A percentile compares a stretch with the other conserved stretches of the same genome.
Evolutionary conservation across 2,888 invertebrate genomes (phyloP).

Genomic region (Pyrocoelia pectoralis): DNA sequence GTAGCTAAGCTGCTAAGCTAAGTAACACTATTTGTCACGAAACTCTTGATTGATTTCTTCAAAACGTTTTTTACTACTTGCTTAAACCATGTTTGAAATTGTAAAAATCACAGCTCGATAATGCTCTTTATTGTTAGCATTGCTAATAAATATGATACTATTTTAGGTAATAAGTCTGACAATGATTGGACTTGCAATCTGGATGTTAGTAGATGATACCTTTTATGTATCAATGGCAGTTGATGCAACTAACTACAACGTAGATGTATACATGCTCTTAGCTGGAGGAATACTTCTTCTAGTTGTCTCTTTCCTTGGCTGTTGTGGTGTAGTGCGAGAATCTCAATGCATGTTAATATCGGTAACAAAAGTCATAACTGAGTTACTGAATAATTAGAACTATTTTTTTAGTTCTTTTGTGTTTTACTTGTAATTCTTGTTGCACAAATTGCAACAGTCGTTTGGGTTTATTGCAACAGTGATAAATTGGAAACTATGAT

Average conservation of each 20-base stretch:
- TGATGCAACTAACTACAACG: slow-evolving; percentile 69
- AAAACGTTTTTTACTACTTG: no score
- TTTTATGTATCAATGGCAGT: slow-evolving; percentile 75
- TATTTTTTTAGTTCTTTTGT: slow-evolving; percentile 73
- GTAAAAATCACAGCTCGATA: no score
- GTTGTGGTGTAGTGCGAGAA: slow-evolving; percentile 82
- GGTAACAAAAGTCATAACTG: slow-evolving; percentile 62
- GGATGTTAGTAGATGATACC: slow-evolving; percentile 80
- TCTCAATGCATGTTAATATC: slow-evolving; percentile 79
- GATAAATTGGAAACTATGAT: slow-evolving; percentile 72
- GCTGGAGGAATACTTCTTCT: slow-evolving; percentile 76
- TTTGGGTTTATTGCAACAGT: slow-evolving; percentile 78
- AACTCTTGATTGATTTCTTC: no score
- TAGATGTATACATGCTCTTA: slow-evolving; percentile 76
- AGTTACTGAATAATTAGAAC: background rate
- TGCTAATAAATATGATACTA: background rate
- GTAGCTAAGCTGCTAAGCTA: no score
- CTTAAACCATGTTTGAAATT: no score
- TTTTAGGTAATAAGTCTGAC: slow-evolving; percentile 75
- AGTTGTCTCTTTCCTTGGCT: slow-evolving; percentile 81
- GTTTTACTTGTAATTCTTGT: slow-evolving; percentile 79
- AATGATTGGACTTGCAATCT: slow-evolving; percentile 74
- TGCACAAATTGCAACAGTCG: slow-evolving; percentile 78
- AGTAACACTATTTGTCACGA: no score
- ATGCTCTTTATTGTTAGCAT: no score